These are phyloP conservation scores for Palaemon carinicauda DNA, from an alignment of 1,140 invertebrate species.

Conservation along the genomic window DNA sequence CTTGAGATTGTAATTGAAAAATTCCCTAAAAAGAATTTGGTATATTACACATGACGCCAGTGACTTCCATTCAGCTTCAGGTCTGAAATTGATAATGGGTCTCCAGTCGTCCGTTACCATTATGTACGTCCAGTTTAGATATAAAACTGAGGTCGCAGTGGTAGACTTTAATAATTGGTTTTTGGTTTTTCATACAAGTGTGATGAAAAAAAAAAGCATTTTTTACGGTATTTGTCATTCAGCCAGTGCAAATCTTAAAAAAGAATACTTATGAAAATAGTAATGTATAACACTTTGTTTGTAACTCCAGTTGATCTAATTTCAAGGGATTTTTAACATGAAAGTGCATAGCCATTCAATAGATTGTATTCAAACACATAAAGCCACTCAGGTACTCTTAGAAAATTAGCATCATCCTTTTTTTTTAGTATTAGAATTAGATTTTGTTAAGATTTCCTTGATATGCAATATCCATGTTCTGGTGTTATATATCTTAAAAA, in stretches of 20 bases:
- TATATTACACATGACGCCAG: background rate
- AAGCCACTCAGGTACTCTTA: conserved; percentile 11
- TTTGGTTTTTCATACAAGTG: background rate
- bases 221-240: conserved; percentile 3
- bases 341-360: too few species aligned
- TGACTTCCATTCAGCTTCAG: background rate
- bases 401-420: background rate
- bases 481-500: background rate
- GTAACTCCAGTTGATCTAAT: background rate
- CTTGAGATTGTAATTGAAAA: too few species aligned
- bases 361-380: background rate
- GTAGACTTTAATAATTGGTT: background rate
- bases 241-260: background rate
- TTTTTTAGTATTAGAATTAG: conserved; percentile 1
- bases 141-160: conserved; percentile 5
- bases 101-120: conserved; percentile 6
- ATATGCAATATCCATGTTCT: background rate
- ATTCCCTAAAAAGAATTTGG: background rate
- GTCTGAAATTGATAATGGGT: background rate
- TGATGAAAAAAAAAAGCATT: background rate
- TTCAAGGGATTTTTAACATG: too few species aligned
- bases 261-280: background rate
- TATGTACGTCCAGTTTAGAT: conserved; percentile 20
- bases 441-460: background rate
- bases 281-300: background rate